Base-by-base conservation (phyloP, 2,888 invertebrate species). In the Agonopterix heracliana region DNA sequence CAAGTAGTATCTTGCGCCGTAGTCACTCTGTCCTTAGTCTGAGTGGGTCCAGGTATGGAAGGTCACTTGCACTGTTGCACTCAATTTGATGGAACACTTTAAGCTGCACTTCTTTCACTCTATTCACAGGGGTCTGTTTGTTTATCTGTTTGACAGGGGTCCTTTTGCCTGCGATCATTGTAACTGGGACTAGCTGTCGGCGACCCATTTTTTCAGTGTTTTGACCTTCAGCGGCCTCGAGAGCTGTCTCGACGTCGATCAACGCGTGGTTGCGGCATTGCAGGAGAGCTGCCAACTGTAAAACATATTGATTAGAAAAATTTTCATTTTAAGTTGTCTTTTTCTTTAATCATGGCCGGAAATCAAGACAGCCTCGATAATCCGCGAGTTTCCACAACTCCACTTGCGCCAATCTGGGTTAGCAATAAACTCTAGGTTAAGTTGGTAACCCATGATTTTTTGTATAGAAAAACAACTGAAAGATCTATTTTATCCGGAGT, bases 231-330 rank as follows among this genome's bases (percentile, higher is more conserved):
- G 88, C 89, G 0, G 90, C 90, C 55, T 90, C 90, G 5, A 88
- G 60, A 0, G 90, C 90, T 0, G 89, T 88, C 55, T 90, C 90
- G 0, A 90, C 89, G 66, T 90, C 90, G 35, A 86, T 64, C 0
- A 87, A 60, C 0, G 82, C 82, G 64, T 88, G 85, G 64, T 88
- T 85, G 0, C 83, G 78, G 55, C 86, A 83, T 50, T 81, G 82
- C 0, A 88, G 77, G 0, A 88, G 62, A 0, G 86, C 77, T 45
- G 87, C 77, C 55, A 88, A 55, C 88, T 89, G 71, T 8, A 9
- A 35, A 26, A 26, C 26, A 26, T 26, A 26, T 26, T 1, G 26
- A 12, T 44, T 10, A 11, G 10, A 38, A 36, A 34, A 13, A 12
- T 4, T 9, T 46, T 42, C 43, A 35, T 40, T 3, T 44, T 36